phyloP scores from a whole-genome alignment of 2,888 invertebrate species.

The Drosophila infuscata region DNA sequence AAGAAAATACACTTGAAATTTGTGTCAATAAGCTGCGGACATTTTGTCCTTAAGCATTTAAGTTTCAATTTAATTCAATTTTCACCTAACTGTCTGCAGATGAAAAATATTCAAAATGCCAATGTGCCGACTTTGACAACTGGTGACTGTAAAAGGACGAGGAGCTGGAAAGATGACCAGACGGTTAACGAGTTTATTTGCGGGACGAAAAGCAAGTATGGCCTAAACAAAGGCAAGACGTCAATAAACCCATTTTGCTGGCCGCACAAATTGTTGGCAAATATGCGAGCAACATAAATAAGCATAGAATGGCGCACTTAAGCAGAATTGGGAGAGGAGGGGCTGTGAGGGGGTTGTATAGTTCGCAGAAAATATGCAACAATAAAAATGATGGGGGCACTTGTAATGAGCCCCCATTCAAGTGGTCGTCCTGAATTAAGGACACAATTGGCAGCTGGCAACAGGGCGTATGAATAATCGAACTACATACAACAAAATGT shows the following conservation, averaged over 20 bases:
- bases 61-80: neutral
- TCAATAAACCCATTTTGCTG: constrained; percentile 58
- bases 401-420: constrained; percentile 55
- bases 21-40: no score
- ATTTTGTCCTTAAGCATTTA: neutral
- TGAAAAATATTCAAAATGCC: constrained; percentile 46
- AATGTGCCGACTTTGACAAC: constrained; percentile 25
- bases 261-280: constrained; percentile 70
- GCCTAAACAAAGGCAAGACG: constrained; percentile 53
- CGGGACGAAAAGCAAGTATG: constrained; percentile 1
- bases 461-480: constrained; percentile 67
- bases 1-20: neutral
- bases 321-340: neutral
- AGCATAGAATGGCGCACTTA: constrained; percentile 16
- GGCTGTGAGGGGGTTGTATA: neutral
- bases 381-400: constrained; percentile 47
- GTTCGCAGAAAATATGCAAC: constrained; percentile 55
- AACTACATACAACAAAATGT: constrained; percentile 20
- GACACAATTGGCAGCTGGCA: constrained; percentile 33
- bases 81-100: neutral
- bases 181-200: constrained; percentile 35
- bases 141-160: neutral
- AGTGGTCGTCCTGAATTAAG: constrained; percentile 44
- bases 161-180: neutral
- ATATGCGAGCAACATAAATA: constrained; percentile 74